Evolutionary conservation across 2,113 vertebrate species (phyloP).

Genomic region (Notarius lentiginosus): DNA sequence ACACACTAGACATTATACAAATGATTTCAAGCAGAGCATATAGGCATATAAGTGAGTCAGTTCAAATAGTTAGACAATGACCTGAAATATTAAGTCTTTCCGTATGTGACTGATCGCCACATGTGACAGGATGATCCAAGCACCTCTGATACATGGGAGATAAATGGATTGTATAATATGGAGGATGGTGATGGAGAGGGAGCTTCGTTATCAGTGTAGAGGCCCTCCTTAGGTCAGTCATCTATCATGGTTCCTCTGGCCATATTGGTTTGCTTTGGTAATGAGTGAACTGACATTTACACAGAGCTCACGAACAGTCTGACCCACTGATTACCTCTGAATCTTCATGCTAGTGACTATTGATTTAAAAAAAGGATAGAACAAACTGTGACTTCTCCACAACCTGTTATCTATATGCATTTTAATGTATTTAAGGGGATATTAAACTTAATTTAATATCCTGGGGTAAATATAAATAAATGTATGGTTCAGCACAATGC

Average conservation of each 20-base stretch:
- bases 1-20: conserved; percentile 41
- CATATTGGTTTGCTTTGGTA: conserved; percentile 70
- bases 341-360: conserved; percentile 66
- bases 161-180: conserved; percentile 77
- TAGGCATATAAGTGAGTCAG: background rate
- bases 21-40: background rate
- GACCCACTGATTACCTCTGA: conserved; percentile 70
- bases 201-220: conserved; percentile 1
- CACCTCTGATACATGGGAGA: conserved; percentile 71
- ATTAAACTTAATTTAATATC: conserved; percentile 67
- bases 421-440: conserved; percentile 59
- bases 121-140: conserved; percentile 63
- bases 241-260: conserved; percentile 64
- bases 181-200: conserved; percentile 54
- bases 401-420: conserved; percentile 58
- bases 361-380: conserved; percentile 40
- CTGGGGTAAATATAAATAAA: conserved; percentile 71
- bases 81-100: conserved; percentile 11
- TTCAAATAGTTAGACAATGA: background rate
- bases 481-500: conserved; percentile 56
- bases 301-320: conserved; percentile 62
- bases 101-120: conserved; percentile 67
- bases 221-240: conserved; percentile 55
- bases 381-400: conserved; percentile 60
- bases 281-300: conserved; percentile 77